Evolutionary conservation across 2,797 vertebrate genomes (phyloP).

Genomic region (Eulemur coronatus): DNA sequence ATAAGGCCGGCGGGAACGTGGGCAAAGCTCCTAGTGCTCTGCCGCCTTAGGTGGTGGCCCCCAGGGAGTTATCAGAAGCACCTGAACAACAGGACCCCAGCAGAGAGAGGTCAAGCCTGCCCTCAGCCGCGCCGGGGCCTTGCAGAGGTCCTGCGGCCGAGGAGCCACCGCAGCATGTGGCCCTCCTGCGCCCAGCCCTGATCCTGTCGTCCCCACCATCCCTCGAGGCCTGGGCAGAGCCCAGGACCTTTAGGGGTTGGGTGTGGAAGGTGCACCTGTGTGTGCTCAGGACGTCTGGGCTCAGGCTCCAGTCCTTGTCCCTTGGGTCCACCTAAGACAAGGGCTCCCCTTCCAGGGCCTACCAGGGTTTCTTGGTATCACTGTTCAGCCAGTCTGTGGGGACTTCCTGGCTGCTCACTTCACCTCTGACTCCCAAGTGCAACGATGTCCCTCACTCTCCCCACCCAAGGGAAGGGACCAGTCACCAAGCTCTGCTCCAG

Average conservation of each 20-base stretch:
- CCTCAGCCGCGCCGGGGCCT: background rate
- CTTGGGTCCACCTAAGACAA: background rate
- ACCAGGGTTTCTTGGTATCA: background rate
- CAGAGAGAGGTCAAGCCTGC: background rate
- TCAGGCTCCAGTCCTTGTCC: background rate
- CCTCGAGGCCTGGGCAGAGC: background rate
- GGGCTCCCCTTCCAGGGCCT: background rate
- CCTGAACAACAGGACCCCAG: background rate
- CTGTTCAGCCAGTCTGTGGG: background rate
- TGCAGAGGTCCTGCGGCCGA: background rate
- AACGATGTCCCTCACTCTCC: background rate
- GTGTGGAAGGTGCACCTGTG: too few relatives aligned
- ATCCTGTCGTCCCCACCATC: background rate
- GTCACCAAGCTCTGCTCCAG: background rate
- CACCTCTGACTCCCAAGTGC: background rate
- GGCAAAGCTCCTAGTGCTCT: background rate
- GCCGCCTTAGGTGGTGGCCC: too few relatives aligned
- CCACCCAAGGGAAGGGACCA: background rate
- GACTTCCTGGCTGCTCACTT: background rate
- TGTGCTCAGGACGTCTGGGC: background rate
- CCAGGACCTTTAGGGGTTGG: background rate
- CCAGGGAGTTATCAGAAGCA: background rate
- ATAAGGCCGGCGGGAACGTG: background rate
- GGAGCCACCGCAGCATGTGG: fast-evolving
- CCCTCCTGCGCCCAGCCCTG: fast-evolving